phyloP scores from a whole-genome alignment of 2,113 vertebrate genomes.

The Chamaetylas fuelleborni region DNA sequence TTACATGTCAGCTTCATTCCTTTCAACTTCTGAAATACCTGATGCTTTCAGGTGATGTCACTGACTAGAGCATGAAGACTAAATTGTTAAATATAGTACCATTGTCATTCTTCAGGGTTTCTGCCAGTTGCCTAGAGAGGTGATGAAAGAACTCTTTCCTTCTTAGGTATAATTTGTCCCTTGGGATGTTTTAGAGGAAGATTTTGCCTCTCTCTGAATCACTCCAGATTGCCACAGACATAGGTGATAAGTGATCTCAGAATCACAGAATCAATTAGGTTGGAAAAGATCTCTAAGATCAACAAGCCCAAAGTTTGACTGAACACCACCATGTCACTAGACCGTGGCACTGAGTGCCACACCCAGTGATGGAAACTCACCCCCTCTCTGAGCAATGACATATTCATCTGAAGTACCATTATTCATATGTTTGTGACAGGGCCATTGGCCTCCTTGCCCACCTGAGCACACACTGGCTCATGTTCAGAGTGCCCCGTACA shows the following conservation, averaged over 20 bases:
- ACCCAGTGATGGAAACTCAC: neutral
- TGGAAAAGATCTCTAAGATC: neutral
- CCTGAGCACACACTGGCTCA: fast-evolving
- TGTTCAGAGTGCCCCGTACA: neutral
- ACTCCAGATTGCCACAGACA: neutral
- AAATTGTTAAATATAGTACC: neutral
- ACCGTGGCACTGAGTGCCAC: neutral
- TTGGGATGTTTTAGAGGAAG: neutral
- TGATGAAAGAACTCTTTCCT: neutral
- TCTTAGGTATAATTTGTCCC: neutral
- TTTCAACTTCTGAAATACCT: neutral
- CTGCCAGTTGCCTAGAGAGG: neutral
- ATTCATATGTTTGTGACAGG: too few relatives aligned
- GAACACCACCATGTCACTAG: neutral
- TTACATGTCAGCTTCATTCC: neutral
- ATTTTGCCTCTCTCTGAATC: neutral
- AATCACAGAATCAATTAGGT: neutral
- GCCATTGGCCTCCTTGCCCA: too few relatives aligned
- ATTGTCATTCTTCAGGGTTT: neutral
- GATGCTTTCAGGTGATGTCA: neutral
- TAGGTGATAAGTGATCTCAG: neutral
- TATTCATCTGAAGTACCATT: too few relatives aligned
- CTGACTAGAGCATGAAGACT: neutral
- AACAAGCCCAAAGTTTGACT: neutral
- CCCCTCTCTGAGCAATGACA: neutral